Percentiles rank a stretch among this genome's conserved stretches.
Conservation (phyloP, 2,888 invertebrate genomes). For the Sminthurides aquaticus region DNA sequence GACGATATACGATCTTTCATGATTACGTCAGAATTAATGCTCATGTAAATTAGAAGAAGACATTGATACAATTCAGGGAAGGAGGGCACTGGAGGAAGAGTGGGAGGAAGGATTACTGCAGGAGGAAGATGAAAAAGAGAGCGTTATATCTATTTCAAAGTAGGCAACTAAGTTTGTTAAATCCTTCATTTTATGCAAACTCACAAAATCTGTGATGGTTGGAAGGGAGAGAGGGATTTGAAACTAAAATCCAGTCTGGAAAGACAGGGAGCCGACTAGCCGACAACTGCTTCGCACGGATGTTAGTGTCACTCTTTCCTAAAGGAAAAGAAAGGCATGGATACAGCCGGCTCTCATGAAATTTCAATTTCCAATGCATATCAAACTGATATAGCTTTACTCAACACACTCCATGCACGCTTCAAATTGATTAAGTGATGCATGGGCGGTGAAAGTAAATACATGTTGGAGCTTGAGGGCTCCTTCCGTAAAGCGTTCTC, state of each 20-base stretch:
- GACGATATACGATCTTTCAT: no score
- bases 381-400: background rate
- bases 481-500: no score
- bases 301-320: background rate
- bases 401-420: background rate
- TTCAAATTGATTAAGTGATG: background rate
- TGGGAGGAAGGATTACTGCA: no score
- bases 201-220: slow-evolving; percentile 1
- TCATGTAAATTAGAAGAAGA: background rate
- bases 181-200: slow-evolving; percentile 2
- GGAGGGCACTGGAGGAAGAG: no score
- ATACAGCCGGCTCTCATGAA: no score
- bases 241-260: slow-evolving; percentile 24
- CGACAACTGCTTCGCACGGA: background rate
- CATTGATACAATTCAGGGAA: background rate
- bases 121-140: no score
- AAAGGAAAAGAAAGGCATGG: no score
- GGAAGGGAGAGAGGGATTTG: background rate
- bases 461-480: no score
- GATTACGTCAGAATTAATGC: background rate
- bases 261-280: slow-evolving; percentile 22
- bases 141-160: no score
- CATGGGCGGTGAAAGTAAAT: background rate
- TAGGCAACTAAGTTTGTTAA: background rate
- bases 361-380: background rate